Evolutionary conservation across 2,888 invertebrate genomes (phyloP), one percentile per base, ranked within the genome.

Genomic region (Hetaerina titia): DNA sequence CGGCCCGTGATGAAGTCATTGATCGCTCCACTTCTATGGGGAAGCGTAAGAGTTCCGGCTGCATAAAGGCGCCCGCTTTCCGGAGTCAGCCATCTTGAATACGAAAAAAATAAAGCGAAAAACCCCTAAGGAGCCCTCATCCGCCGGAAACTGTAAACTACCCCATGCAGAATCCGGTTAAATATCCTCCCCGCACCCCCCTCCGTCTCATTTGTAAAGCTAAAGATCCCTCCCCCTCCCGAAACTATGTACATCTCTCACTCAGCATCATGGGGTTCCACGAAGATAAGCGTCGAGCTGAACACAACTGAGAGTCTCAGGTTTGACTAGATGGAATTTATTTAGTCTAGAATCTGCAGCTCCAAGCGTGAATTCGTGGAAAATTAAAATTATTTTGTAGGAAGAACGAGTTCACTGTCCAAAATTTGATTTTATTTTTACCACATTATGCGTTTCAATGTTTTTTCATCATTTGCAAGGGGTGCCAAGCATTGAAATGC

Each of bases 71-170:
- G 31, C 81, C 31, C 81, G 25, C 25, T 90, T 22, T 74, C 69
- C 31, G 69, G 92, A 92, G 19, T 56, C 64, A 56, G 57, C 56
- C 69, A 60, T 92, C 56, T 92, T 92, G 25, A 11, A 13, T 25
- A 1, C 45, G 22, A 69, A 90, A 64, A 92, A 90, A 90, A 13
- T 19, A n/a, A 17, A 63, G n/a, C 69, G 74, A 60, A 69, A 22
- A 22, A 69, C 25, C 58, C 22, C 45, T 45, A 56, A n/a, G 69
- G 69, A 64, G 74, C n/a, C 56, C 74, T n/a, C 69, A 69, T 92
- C 92, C 92, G 92, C 31, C 92, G 92, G 92, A 92, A 92, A 92
- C 74, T 92, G 74, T 69, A 69, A 74, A 64, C 69, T 56, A 17
- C 56, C 19, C 22, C 64, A 9, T 22, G 17, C 19, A 8, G 90